Base-by-base conservation (phyloP, 2,797 vertebrate species). In the Melopsittacus undulatus region DNA sequence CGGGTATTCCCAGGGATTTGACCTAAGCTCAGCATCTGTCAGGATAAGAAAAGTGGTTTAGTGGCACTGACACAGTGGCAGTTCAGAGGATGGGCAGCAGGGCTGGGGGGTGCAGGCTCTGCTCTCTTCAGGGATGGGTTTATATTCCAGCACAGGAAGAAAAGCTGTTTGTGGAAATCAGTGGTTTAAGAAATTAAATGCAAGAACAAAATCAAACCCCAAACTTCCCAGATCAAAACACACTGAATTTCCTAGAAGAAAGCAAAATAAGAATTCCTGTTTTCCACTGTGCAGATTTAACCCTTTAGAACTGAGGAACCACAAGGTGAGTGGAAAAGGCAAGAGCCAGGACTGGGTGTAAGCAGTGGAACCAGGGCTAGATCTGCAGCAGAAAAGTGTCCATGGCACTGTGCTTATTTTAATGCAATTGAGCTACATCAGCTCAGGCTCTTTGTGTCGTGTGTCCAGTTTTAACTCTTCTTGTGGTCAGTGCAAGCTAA, bases 21-120 rank as follows among this genome's bases (percentile, higher is more conserved):
- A 86, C 46, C 91, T 81, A 49, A 92, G 92, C 90, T 82, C 7
- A 89, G 90, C 96, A 94, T 92, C 95, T 97, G 94, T 49, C 80
- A 45, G 67, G 51, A 30, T 75, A 43, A 88, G 85, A 32, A 83
- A 83, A 76, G 85, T 32, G 83, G 61, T 86, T 92, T 54, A 75
- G 57, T 75, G 83, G 91, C 76, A 34, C 51, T 21, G 72, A 48
- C 45, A 22, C 0, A 7, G 87, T 2, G 16, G 79, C 59, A 23
- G 79, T 42, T 86, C 38, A 40, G 88, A 1, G 79, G 57, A 42
- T 36, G 77, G 79, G 74, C 56, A 83, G 42, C 1, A 5, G 42
- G 54, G 36, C 70, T 57, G 56, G 46, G 83, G 6, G 43, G 61
- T 57, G 22, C 52, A 48, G 86, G 30, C 57, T 87, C 10, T 66